A percentile compares a stretch with the other conserved stretches of the same genome.
Conservation (phyloP, 2,797 vertebrate genomes). For the Coracias cyanogaster region DNA sequence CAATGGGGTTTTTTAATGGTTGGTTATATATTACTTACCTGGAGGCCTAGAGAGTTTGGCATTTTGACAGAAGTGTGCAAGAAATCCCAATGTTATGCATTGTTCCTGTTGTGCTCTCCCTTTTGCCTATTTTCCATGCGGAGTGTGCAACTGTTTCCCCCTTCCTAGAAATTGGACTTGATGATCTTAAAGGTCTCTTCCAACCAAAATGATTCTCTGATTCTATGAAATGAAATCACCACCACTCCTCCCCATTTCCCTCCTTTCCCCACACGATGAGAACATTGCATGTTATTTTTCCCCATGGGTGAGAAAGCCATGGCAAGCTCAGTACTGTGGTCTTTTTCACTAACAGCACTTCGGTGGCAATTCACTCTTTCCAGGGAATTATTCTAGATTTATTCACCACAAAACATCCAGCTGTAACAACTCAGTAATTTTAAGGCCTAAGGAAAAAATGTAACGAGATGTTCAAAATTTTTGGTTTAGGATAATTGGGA, state of each 20-base stretch:
- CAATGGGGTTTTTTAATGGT: not conserved
- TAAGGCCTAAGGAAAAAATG: slow-evolving; percentile 70
- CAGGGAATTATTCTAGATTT: slow-evolving; percentile 75
- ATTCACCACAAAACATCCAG: slow-evolving; percentile 74
- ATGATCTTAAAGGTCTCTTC: not conserved
- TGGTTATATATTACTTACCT: not conserved
- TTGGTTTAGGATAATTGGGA: slow-evolving; percentile 69
- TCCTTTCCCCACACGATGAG: not conserved
- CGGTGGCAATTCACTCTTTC: slow-evolving; percentile 63
- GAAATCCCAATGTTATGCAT: accelerated
- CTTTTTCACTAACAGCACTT: slow-evolving; percentile 19
- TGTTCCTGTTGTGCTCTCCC: not conserved
- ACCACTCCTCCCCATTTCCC: not conserved
- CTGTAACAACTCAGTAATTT: slow-evolving; percentile 74
- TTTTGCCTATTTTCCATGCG: not conserved
- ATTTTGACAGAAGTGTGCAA: not conserved
- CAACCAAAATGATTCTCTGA: not conserved
- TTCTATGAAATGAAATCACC: slow-evolving; percentile 3
- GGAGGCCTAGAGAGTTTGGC: not conserved
- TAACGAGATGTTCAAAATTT: slow-evolving; percentile 71
- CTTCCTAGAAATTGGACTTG: not conserved
- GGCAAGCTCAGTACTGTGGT: slow-evolving; percentile 32
- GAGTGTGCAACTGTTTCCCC: not conserved
- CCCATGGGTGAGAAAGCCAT: not conserved
- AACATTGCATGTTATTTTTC: not conserved